Evolutionary conservation across 2,888 invertebrate species (phyloP), one percentile per base, ranked within the genome.

Genomic region (Epistrophe eligans): DNA sequence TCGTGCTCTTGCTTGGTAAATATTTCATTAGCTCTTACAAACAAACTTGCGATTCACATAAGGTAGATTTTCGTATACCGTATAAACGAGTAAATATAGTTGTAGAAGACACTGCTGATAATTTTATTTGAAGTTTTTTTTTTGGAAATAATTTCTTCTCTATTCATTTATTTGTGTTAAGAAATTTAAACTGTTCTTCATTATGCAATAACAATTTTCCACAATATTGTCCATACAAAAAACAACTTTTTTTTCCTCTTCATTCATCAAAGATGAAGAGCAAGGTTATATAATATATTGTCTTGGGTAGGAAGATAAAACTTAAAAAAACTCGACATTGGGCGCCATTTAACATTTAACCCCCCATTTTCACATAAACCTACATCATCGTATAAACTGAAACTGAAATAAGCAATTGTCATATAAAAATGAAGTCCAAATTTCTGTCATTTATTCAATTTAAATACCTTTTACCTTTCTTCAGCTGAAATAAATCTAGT

Each of bases 21-120:
- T n/a, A 58, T 58, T 58, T 58, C 57, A 58, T 58, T 58, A 58
- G 57, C 32, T 35, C 17, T 5, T 15, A 58, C 57, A 35, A 58
- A 32, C 15, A 58, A 35, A 58, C 57, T 35, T 17, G 17, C 4
- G 35, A 58, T 35, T 35, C 57, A n/a, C n/a, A 58, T 11, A 11
- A 11, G 13, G 11, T 40, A 40, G 4, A 13, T 40, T 40, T 40
- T 40, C 13, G 11, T 11, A 13, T 13, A 24, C 24, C 40, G 11
- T 13, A 40, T 40, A 40, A 40, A 40, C 13, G 40, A 13, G 40
- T 40, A 40, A 4, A 40, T 5, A 40, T 40, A 40, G 15, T 28
- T n/a, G 15, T 32, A 57, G 32, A n/a, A 32, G 32, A 57, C 32
- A 9, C 15, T 52, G 2, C 13, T 15, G 52, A 13, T 28, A 28